Conservation (phyloP, 2,888 invertebrate species). For the Sarcophaga rosellei region DNA sequence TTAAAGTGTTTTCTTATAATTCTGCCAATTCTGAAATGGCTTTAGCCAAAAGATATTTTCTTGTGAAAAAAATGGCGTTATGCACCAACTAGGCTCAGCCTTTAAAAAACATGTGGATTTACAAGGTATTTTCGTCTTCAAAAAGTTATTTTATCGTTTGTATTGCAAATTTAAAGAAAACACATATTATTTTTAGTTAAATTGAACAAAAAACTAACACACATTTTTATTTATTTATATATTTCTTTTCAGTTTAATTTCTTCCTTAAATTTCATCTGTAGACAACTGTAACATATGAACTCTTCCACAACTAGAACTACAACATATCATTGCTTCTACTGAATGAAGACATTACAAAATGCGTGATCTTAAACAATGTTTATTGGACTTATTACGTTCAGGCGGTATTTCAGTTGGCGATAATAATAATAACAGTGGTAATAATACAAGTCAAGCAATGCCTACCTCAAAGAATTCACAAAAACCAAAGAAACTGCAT, state of each 20-base stretch:
- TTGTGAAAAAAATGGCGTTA: no score
- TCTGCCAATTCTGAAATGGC: no score
- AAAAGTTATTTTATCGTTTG: no score
- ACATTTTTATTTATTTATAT: constrained; percentile 3
- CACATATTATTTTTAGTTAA: no score
- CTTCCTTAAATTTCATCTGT: background rate
- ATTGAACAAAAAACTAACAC: background rate
- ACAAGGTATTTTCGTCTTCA: no score
- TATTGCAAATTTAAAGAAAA: no score
- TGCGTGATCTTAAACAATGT: constrained; percentile 81
- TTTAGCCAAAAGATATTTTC: no score
- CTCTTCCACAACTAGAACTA: background rate
- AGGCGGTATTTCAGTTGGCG: constrained; percentile 73
- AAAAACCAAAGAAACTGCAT: constrained; percentile 79
- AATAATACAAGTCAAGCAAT: constrained; percentile 40
- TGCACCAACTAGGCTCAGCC: no score
- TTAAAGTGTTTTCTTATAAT: no score
- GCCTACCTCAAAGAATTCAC: constrained; percentile 65
- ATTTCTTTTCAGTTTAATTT: constrained; percentile 12
- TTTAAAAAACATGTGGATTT: no score
- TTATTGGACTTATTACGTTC: constrained; percentile 79
- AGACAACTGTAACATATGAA: constrained; percentile 5
- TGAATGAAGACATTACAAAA: constrained; percentile 62
- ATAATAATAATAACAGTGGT: constrained; percentile 66
- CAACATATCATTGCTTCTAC: background rate